phyloP scores from a whole-genome alignment of 2,797 vertebrate genomes.

The Poeciliopsis infans region DNA sequence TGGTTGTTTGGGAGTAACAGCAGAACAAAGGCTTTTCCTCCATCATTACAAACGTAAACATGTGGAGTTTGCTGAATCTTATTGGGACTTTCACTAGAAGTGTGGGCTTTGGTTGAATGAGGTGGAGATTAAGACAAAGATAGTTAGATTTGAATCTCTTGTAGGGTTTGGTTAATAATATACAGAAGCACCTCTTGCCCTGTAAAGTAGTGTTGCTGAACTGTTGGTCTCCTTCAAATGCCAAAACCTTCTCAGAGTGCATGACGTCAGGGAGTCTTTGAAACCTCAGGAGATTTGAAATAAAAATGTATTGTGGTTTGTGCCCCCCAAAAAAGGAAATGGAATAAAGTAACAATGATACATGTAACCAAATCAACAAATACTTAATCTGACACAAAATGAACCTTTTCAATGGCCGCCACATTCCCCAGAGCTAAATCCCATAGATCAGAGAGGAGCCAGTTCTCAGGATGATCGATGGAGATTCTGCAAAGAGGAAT shows the following conservation, averaged over 20 bases:
- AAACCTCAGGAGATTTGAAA: neutral
- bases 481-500: neutral
- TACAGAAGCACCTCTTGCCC: neutral
- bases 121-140: neutral
- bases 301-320: neutral
- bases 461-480: neutral
- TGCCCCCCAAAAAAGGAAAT: neutral
- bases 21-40: neutral
- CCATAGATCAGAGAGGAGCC: neutral
- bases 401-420: neutral
- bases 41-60: neutral
- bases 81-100: neutral
- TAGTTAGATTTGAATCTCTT: neutral
- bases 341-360: neutral
- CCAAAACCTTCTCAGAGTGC: neutral
- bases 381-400: conserved; percentile 1
- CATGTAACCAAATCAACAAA: neutral
- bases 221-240: neutral
- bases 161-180: neutral
- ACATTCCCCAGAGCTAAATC: neutral
- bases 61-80: neutral
- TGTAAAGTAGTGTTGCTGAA: neutral
- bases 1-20: neutral
- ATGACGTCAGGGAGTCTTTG: neutral
- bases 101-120: neutral